phyloP scores from a whole-genome alignment of 2,113 vertebrate genomes.

The Mixornis gularis region DNA sequence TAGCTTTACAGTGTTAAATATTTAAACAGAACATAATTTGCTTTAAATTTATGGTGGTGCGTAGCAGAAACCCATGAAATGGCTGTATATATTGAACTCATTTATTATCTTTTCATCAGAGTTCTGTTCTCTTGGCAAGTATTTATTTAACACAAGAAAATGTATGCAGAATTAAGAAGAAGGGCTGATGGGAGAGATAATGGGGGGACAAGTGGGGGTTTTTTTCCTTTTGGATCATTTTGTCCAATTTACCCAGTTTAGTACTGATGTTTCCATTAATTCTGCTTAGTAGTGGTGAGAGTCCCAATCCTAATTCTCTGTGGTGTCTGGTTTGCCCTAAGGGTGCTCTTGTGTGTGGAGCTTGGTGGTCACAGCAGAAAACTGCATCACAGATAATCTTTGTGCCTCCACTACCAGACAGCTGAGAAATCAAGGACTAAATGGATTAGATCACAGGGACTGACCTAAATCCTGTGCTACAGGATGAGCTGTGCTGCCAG shows the following conservation, averaged over 20 bases:
- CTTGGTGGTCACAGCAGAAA: neutral
- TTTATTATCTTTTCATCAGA: slow-evolving; percentile 36
- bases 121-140: slow-evolving; percentile 4
- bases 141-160: slow-evolving; percentile 36
- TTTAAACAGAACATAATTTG: slow-evolving; percentile 53
- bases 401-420: neutral
- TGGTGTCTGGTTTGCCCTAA: neutral
- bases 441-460: neutral
- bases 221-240: neutral
- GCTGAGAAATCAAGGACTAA: neutral
- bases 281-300: neutral
- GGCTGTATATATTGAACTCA: neutral
- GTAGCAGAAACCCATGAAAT: slow-evolving; percentile 30
- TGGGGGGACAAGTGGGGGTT: accelerated
- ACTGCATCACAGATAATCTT: neutral
- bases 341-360: neutral
- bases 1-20: slow-evolving; percentile 46
- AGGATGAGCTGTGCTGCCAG: neutral
- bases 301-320: neutral
- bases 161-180: neutral
- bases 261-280: neutral
- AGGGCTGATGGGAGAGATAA: neutral
- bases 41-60: slow-evolving; percentile 28
- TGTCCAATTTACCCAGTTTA: neutral
- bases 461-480: neutral